These are phyloP conservation scores for Corythornis leucogaster DNA, from an alignment of 2,797 vertebrate genomes.

Conservation along the genomic window DNA sequence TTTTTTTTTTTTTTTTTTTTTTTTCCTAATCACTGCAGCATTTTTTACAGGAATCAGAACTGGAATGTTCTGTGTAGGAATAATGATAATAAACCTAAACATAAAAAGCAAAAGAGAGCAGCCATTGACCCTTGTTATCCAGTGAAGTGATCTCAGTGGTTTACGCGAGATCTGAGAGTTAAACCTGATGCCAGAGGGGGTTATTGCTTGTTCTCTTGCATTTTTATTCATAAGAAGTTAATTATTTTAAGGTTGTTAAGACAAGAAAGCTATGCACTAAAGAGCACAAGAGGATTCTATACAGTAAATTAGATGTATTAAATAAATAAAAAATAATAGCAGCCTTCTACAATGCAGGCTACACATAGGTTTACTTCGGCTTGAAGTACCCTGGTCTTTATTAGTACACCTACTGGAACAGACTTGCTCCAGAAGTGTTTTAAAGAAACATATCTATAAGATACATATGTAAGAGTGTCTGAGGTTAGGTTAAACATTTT, in stretches of 20 bases:
- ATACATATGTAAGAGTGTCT: slow-evolving; percentile 87
- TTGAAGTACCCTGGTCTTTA: slow-evolving; percentile 90
- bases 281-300: slow-evolving; percentile 30
- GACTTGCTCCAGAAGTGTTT: slow-evolving; percentile 85
- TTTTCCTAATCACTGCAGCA: not conserved
- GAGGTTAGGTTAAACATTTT: slow-evolving; percentile 68
- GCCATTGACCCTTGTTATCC: not conserved
- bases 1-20: too few species aligned
- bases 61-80: not conserved
- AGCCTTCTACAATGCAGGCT: slow-evolving; percentile 96
- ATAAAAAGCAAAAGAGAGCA: not conserved
- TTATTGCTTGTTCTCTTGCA: not conserved
- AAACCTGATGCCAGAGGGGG: not conserved
- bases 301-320: slow-evolving; percentile 82
- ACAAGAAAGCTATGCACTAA: slow-evolving; percentile 28
- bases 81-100: not conserved
- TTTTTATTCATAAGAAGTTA: slow-evolving; percentile 45
- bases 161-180: not conserved
- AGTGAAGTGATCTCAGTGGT: not conserved
- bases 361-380: slow-evolving; percentile 85
- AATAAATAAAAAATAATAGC: slow-evolving; percentile 91
- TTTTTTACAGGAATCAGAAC: not conserved
- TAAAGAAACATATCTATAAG: slow-evolving; percentile 95
- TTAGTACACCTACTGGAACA: slow-evolving; percentile 86
- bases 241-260: slow-evolving; percentile 33